phyloP scores from a whole-genome alignment of 2,113 vertebrate genomes.

The Semicossyphus pulcher region DNA sequence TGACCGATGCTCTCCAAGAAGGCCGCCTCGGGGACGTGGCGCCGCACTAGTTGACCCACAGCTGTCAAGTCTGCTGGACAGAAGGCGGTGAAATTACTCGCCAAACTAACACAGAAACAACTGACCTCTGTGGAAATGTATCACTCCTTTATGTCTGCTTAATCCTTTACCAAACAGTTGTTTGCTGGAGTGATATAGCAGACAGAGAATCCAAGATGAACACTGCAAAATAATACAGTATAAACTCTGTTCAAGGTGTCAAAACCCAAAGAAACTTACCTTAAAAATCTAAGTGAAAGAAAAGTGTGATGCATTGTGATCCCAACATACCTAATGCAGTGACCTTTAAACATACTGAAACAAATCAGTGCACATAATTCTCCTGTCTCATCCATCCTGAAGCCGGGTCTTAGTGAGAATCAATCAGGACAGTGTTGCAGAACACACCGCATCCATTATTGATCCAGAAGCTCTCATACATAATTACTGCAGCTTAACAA shows the following conservation, averaged over 20 bases:
- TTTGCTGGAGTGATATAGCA: neutral
- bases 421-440: slow-evolving; percentile 73
- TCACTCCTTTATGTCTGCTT: neutral
- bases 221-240: neutral
- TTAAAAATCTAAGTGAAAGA: neutral
- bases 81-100: slow-evolving; percentile 7
- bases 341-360: slow-evolving; percentile 63
- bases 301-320: neutral
- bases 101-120: neutral
- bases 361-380: slow-evolving; percentile 59
- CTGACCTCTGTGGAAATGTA: neutral
- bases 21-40: slow-evolving; percentile 88
- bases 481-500: slow-evolving; percentile 81
- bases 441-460: slow-evolving; percentile 73
- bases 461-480: slow-evolving; percentile 75
- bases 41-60: slow-evolving; percentile 69
- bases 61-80: slow-evolving; percentile 61
- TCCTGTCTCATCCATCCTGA: slow-evolving; percentile 59
- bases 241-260: neutral
- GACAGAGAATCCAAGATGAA: neutral
- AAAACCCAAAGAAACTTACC: neutral
- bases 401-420: slow-evolving; percentile 62
- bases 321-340: slow-evolving; percentile 28
- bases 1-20: slow-evolving; percentile 96
- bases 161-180: neutral